phyloP scores from a whole-genome alignment of 2,797 vertebrate genomes.

The Monodelphis domestica region DNA sequence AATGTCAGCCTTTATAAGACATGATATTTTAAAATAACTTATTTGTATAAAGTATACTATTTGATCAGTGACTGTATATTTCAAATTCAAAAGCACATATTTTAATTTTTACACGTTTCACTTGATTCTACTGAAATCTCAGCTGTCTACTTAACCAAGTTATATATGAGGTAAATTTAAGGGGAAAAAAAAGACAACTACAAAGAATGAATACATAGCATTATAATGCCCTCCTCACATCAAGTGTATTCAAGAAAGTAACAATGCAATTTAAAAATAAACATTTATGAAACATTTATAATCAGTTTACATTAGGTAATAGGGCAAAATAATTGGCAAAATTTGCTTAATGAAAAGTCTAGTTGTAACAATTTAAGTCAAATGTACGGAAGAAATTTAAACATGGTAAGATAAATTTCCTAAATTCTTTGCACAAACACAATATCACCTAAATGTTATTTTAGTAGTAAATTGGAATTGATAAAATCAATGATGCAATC shows the following conservation, averaged over 20 bases:
- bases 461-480: slow-evolving; percentile 78
- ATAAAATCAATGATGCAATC: slow-evolving; percentile 42
- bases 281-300: slow-evolving; percentile 71
- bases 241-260: slow-evolving; percentile 75
- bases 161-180: slow-evolving; percentile 84
- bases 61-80: slow-evolving; percentile 79
- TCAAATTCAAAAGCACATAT: slow-evolving; percentile 79
- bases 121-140: slow-evolving; percentile 80
- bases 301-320: slow-evolving; percentile 75
- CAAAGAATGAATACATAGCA: slow-evolving; percentile 80
- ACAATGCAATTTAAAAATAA: slow-evolving; percentile 75
- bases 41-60: slow-evolving; percentile 83
- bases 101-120: slow-evolving; percentile 78
- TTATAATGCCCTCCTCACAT: slow-evolving; percentile 84
- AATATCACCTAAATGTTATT: slow-evolving; percentile 75
- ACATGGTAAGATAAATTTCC: slow-evolving; percentile 70
- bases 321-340: slow-evolving; percentile 74
- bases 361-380: slow-evolving; percentile 60
- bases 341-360: slow-evolving; percentile 64
- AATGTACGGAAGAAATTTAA: slow-evolving; percentile 50
- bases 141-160: slow-evolving; percentile 78
- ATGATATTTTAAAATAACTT: slow-evolving; percentile 81
- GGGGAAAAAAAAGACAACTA: slow-evolving; percentile 78
- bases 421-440: slow-evolving; percentile 74
- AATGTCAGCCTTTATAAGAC: slow-evolving; percentile 65